A percentile compares a stretch with the other conserved stretches of the same genome.
These are phyloP conservation scores for Lacanobia oleracea DNA, from an alignment of 2,888 invertebrate genomes.

Conservation along the genomic window DNA sequence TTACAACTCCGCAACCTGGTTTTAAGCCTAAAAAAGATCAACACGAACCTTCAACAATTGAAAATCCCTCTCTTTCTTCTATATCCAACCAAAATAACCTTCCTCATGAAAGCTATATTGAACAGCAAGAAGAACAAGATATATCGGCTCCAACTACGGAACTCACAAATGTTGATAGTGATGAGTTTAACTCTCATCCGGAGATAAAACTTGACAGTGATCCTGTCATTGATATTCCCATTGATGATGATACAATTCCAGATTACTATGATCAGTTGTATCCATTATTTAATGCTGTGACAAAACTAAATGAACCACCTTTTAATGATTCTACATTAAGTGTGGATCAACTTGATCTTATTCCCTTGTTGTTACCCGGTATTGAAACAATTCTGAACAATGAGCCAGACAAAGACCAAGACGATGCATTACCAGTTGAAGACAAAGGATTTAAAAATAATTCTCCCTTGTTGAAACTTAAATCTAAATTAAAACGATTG, in stretches of 20 bases:
- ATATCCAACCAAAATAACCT: not conserved
- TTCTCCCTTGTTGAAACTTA: slow-evolving; percentile 2
- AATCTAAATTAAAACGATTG: not conserved
- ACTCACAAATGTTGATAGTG: not conserved
- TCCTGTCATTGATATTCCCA: not conserved
- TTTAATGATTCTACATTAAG: not conserved
- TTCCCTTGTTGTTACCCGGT: not conserved
- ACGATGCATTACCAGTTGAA: not conserved
- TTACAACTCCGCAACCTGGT: not conserved
- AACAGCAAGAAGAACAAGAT: slow-evolving; percentile 3
- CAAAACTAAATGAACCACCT: slow-evolving; percentile 11
- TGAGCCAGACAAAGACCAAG: not conserved
- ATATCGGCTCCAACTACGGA: not conserved
- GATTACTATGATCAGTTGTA: not conserved
- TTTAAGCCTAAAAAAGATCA: not conserved
- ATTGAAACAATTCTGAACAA: not conserved
- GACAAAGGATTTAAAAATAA: not conserved
- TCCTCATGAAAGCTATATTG: not conserved
- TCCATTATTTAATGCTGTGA: not conserved
- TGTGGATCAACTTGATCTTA: slow-evolving; percentile 2
- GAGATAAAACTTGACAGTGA: not conserved
- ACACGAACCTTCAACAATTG: not conserved
- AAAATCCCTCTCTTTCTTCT: not conserved
- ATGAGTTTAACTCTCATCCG: not conserved
- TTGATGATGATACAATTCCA: not conserved